Conservation (phyloP, 2,113 vertebrate species). For the Ammodytes marinus region DNA sequence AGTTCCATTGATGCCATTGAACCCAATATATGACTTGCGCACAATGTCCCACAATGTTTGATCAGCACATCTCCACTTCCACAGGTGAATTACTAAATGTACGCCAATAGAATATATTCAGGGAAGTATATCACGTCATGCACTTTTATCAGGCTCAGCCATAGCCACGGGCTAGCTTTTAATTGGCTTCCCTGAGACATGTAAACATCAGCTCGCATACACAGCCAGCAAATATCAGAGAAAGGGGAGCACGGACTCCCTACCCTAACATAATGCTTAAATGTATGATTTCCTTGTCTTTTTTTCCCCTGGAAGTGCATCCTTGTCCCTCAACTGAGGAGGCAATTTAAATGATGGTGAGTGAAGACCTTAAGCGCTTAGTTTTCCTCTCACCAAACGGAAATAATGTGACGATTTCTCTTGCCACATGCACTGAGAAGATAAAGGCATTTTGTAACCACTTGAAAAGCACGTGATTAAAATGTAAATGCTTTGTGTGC, state of each 20-base stretch:
- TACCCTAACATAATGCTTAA: conserved; percentile 23
- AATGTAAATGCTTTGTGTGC: neutral
- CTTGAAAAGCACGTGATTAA: conserved; percentile 20
- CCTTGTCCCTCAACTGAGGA: conserved; percentile 35
- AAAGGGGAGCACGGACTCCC: conserved; percentile 16
- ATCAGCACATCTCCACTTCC: conserved; percentile 54
- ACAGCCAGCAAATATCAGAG: conserved; percentile 63
- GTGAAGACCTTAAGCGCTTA: conserved; percentile 29
- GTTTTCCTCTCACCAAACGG: conserved; percentile 12
- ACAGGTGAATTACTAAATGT: conserved; percentile 52
- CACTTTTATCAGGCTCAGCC: conserved; percentile 58
- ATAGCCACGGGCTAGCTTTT: conserved; percentile 76
- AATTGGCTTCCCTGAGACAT: conserved; percentile 78
- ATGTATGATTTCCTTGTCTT: conserved; percentile 33
- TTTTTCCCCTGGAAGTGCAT: conserved; percentile 1
- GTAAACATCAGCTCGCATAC: conserved; percentile 70
- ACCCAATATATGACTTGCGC: conserved; percentile 22
- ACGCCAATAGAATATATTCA: conserved; percentile 48
- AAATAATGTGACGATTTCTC: conserved; percentile 6
- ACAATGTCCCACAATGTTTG: conserved; percentile 39
- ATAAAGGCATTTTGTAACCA: conserved; percentile 28
- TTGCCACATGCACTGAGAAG: neutral
- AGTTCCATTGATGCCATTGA: conserved; percentile 26
- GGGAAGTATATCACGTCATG: conserved; percentile 55
- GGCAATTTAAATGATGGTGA: conserved; percentile 35